Base-by-base conservation (phyloP, 2,797 vertebrate genomes). In the Crocodylus rhombifer region DNA sequence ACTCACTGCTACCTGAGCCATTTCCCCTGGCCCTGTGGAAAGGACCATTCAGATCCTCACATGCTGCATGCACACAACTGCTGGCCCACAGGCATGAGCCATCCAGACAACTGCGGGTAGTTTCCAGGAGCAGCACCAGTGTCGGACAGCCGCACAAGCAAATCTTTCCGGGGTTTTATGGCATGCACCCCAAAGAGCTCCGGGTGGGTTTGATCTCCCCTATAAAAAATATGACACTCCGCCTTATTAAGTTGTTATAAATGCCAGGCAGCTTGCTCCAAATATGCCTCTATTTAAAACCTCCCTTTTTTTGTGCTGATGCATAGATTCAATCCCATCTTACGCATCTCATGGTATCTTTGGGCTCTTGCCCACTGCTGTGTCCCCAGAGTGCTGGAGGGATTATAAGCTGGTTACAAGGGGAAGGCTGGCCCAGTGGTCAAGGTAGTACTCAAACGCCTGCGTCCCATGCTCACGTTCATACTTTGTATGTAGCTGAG, bases 81-180 rank as follows among this genome's bases (percentile, higher is more conserved):
- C 8, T 14, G 1, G 14, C 5, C 7, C 14, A 5, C 25, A 23
- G 14, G 23, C 6, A 7, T 21, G 56, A 42, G 69, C 62, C 18
- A 55, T 0, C 2, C 42, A 0, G 7, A 13, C 0, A 4, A 8
- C 79, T 61, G 33, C 4, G 0, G 1, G 51, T 7, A 2, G 25
- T 36, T 61, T 65, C 20, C 33, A 20, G 84, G 56, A 36, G 67
- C 36, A 67, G 73, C 63, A 61, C 30, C 58, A 4, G 14, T 1
- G 63, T 7, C 36, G 51, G 17, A 18, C 28, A 6, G 61, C 10
- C n/a, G 5, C 80, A 20, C 15, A 13, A 11, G 23, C 2, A 2
- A 7, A 33, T 6, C 58, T 4, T 10, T 4, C 57, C 13, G 14
- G 0, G 16, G 82, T 61, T 55, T 12, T 11, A 23, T 17, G 7